phyloP scores from a whole-genome alignment of 2,797 vertebrate genomes.

The Cynodonichthys magdalenae region DNA sequence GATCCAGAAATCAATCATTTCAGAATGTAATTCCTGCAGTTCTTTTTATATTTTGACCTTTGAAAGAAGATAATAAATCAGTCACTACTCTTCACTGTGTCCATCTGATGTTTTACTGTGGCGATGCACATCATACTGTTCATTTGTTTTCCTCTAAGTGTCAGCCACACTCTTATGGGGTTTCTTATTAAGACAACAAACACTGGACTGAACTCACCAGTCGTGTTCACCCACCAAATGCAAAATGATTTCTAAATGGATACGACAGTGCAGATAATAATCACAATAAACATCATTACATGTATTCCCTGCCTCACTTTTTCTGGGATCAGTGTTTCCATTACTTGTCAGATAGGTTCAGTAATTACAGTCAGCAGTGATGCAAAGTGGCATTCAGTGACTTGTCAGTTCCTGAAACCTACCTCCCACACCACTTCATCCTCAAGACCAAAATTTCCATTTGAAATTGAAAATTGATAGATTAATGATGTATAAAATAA shows the following conservation, averaged over 20 bases:
- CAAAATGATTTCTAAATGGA: conserved; percentile 35
- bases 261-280: conserved; percentile 40
- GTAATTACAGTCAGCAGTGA: conserved; percentile 61
- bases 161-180: too few relatives aligned
- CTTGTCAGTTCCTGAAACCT: conserved; percentile 60
- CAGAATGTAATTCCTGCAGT: conserved; percentile 42
- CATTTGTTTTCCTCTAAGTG: too few relatives aligned
- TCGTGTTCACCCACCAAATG: conserved; percentile 31
- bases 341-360: conserved; percentile 42
- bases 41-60: conserved; percentile 25
- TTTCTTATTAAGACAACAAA: conserved; percentile 32
- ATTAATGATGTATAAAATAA: conserved; percentile 78
- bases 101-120: neutral
- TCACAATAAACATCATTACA: conserved; percentile 40
- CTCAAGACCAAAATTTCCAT: conserved; percentile 58
- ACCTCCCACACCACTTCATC: conserved; percentile 4
- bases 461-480: conserved; percentile 74
- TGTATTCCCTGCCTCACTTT: conserved; percentile 15
- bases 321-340: conserved; percentile 25
- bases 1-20: conserved; percentile 6
- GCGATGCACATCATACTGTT: too few relatives aligned
- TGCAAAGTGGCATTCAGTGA: conserved; percentile 59
- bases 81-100: conserved; percentile 15
- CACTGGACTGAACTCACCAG: conserved; percentile 24
- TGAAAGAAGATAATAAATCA: conserved; percentile 43